Evolutionary conservation across 2,888 invertebrate genomes (phyloP), one percentile per base, ranked within the genome.

Genomic region (Epinotia brunnichana): DNA sequence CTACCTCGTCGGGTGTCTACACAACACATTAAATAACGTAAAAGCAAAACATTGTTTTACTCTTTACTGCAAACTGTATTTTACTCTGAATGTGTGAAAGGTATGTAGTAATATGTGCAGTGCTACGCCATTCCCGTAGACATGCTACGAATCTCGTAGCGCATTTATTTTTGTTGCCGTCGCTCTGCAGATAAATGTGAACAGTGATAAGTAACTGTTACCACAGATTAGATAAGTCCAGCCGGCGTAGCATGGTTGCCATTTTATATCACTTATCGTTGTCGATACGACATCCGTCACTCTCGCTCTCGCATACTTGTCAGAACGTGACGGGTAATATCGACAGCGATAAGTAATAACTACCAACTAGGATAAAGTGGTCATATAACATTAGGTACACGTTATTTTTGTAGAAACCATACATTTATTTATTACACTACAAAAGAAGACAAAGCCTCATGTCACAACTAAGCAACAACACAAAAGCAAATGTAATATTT

Each of bases 61-160:
- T 48, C 48, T n/a, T 48, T n/a, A 48, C n/a, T n/a, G 48, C 48
- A 48, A 48, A n/a, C 15, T 48, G 5, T 48, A n/a, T 48, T 48
- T 48, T 48, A 48, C 17, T 19, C 19, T 24, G 19, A 15, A 24
- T 15, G 24, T 3, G 24, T 13, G 3, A 53, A 17, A 21, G 21
- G 9, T 60, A 15, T 17, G 5, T 60, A 60, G 5, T 60, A 60
- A 39, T 9, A n/a, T 35, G 35, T 9, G 57, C 5, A 35, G 64
- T 39, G 39, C 53, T 64, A 41, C 54, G 41, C 35, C 19, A n/a
- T 59, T 17, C 15, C n/a, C 39, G 69, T 69, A 69, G 60, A 41
- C 69, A 21, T 69, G 69, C 69, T 61, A 61, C 61, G 21, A 61
- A 53, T 53, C 53, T 69, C 39, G 60, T 53, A 61, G 41, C 60